Evolutionary conservation across 2,888 invertebrate species (phyloP), one percentile per base, ranked within the genome.

Genomic region (Lithophane ornitopus): DNA sequence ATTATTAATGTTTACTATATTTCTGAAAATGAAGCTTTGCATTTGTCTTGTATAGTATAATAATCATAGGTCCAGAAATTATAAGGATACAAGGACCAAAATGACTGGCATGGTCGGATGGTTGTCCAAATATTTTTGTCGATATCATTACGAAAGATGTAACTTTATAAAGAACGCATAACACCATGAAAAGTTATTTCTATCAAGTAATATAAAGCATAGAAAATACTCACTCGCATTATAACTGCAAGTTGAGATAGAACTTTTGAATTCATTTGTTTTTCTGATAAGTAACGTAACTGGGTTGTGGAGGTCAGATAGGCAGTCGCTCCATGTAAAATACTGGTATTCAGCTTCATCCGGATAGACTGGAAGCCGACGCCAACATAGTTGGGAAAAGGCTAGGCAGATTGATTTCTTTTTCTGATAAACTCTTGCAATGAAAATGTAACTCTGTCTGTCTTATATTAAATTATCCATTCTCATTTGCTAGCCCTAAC

Each of bases 401-500:
- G 34, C 34, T 34, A 34, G 34, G 6, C 34, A 34, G 34, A 34
- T 34, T 6, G 34, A 1, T 26, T 26, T 26, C 26, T 16, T 56
- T 56, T 56, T 26, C 56, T 56, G 14, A 9, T 22, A 52, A 52
- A 22, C 0, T 52, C 22, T 22, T 22, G 22, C 4, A 54, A 54
- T 54, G 2, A 12, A 56, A 56, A 56, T 54, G n/a, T 54, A 7
- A 26, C 7, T 16, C 2, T n/a, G n/a, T n/a, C n/a, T 54, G 4
- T 54, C 1, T 16, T 56, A 8, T 16, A 8, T 28, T 16, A 16
- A 28, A 28, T 19, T 3, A 9, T 59, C 0, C 3, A 28, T 34
- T 19, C 7, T 54, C 1, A 11, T 22, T n/a, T 93, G 92, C 39
- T 92, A 96, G 96, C 92, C 4, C 82, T 96, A 4, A 94, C 95